Conservation (phyloP, 2,113 vertebrate genomes). For the Pachycephala philippinensis region DNA sequence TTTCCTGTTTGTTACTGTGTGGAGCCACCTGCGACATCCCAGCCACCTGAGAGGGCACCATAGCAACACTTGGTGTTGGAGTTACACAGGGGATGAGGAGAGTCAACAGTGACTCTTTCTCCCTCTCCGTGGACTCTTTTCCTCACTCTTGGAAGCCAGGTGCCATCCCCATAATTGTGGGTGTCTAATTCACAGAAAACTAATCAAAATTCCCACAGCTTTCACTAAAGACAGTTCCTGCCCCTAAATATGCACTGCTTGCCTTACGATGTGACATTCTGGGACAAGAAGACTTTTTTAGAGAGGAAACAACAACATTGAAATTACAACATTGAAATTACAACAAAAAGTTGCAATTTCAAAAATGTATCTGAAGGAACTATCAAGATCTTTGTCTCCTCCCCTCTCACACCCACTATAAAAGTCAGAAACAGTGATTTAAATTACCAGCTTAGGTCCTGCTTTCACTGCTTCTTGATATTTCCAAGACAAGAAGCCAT, state of each 20-base stretch:
- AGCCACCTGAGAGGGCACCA: slow-evolving; percentile 74
- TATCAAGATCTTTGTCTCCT: not conserved
- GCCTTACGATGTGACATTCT: not conserved
- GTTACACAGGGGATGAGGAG: not conserved
- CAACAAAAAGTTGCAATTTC: not conserved
- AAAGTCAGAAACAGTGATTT: not conserved
- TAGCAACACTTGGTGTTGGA: slow-evolving; percentile 69
- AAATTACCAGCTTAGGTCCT: not conserved
- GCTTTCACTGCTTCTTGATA: not conserved
- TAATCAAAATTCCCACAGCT: not conserved
- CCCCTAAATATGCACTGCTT: not conserved
- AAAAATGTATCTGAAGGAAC: not conserved
- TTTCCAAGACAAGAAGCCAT: not conserved
- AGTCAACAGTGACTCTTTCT: not conserved
- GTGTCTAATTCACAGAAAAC: not conserved
- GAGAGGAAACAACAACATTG: too few species aligned
- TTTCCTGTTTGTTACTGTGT: slow-evolving; percentile 52
- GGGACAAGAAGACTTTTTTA: not conserved
- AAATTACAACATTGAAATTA: too few species aligned
- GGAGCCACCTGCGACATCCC: slow-evolving; percentile 60
- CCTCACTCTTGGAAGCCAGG: not conserved
- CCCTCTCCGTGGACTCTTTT: not conserved
- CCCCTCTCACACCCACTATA: not conserved
- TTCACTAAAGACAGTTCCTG: not conserved
- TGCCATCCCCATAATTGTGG: not conserved